Percentiles rank a stretch among this genome's conserved stretches.
phyloP scores from a whole-genome alignment of 2,113 vertebrate genomes.

The Callaeas wilsoni region DNA sequence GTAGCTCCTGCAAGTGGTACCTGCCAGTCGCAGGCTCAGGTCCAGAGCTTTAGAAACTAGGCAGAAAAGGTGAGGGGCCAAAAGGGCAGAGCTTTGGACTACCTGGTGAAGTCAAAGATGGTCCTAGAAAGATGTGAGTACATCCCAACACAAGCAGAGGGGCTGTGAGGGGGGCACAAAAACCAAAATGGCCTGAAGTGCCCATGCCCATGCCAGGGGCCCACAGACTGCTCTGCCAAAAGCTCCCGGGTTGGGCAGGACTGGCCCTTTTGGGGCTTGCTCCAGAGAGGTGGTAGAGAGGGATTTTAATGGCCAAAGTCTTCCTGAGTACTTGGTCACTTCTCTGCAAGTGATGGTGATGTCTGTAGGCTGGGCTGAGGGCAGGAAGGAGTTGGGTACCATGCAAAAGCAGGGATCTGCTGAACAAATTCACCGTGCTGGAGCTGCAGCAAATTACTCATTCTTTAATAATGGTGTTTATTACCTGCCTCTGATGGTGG shows the following conservation, averaged over 20 bases:
- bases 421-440: not conserved
- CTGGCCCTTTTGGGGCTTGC: not conserved
- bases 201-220: accelerated
- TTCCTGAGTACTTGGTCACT: not conserved
- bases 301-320: not conserved
- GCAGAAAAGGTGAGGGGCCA: not conserved
- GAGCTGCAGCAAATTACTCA: slow-evolving; percentile 54
- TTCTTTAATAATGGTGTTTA: slow-evolving; percentile 37
- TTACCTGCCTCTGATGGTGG: slow-evolving; percentile 27
- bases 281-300: not conserved
- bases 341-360: not conserved
- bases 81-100: not conserved
- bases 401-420: not conserved
- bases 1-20: not conserved
- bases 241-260: accelerated
- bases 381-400: not conserved
- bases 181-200: not conserved
- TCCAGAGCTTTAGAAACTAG: not conserved
- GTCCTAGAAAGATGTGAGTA: not conserved
- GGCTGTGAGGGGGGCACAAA: not conserved
- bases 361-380: not conserved
- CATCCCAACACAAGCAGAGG: not conserved
- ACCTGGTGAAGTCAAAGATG: not conserved
- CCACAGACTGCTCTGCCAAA: not conserved
- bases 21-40: not conserved